Evolutionary conservation across 2,797 vertebrate genomes (phyloP), one percentile per base, ranked within the genome.

Genomic region (Gastrophryne carolinensis): DNA sequence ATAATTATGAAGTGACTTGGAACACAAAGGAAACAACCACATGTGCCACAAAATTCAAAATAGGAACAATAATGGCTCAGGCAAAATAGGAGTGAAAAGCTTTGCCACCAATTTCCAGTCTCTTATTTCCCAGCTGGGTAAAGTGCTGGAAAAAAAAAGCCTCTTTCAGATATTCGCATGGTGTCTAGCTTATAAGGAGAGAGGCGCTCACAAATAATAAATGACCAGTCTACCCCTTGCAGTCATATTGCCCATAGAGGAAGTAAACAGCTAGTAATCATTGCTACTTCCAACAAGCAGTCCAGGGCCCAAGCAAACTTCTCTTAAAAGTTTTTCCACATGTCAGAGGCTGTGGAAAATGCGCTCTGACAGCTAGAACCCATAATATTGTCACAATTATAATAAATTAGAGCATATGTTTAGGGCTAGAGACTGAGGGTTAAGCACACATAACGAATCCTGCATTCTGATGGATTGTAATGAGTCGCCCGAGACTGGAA

Each of bases 1-100:
- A 30, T 65, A 50, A 78, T 70, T 66, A 76, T 41, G 64, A 70
- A 63, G 32, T 64, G 58, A 44, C 66, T 50, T 5, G 47, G 58
- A 47, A 64, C 32, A 62, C 73, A 76, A 63, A 56, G 32, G 56
- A 41, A 53, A 47, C 19, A 37, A 37, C 50, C 54, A 30, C 2
- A n/a, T 12, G 21, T 44, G 54, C 26, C 10, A 27, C 62, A 44
- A 67, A 49, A 54, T 32, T 39, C 49, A 32, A 74, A 57, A 65
- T 21, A 54, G 6, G 29, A 15, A 32, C 23, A 47, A 58, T 32
- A 58, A 66, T 56, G 17, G 27, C 5, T 27, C 32, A 17, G 39
- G 54, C 5, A 17, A 34, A 54, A 35, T 35, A 65, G 50, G 35
- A 57, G 24, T 15, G 29, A 64, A 17, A 10, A 8, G 11, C 11